Percentiles rank a stretch among this genome's conserved stretches.
These are phyloP conservation scores for Frieseomelitta varia DNA, from an alignment of 1,140 invertebrate genomes.

Conservation along the genomic window DNA sequence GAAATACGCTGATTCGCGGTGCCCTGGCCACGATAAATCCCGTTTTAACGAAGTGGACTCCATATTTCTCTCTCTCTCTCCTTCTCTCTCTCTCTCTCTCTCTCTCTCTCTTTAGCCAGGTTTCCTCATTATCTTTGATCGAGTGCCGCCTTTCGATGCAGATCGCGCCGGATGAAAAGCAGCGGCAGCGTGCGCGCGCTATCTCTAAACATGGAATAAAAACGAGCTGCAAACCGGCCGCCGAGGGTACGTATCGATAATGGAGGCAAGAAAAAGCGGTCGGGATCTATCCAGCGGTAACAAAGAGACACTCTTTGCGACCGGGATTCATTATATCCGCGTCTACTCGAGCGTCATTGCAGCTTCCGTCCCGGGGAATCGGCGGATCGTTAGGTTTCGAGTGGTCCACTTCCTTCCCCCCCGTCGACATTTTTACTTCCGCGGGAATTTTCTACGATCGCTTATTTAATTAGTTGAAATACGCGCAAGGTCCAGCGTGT, in stretches of 20 bases:
- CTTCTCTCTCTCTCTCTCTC: conserved; percentile 5
- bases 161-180: conserved; percentile 43
- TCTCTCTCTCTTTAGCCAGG: background rate
- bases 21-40: conserved; percentile 32
- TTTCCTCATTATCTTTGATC: conserved; percentile 51
- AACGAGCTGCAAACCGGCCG: conserved; percentile 30
- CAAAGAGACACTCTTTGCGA: conserved; percentile 39
- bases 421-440: background rate
- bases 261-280: conserved; percentile 27
- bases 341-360: conserved; percentile 26
- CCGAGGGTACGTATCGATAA: conserved; percentile 38
- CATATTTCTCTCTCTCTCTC: conserved; percentile 3
- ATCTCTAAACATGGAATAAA: conserved; percentile 45
- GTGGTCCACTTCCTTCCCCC: conserved; percentile 17
- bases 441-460: background rate
- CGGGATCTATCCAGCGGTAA: conserved; percentile 18
- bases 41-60: conserved; percentile 41
- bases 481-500: too few species aligned
- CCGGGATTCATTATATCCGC: conserved; percentile 33
- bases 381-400: conserved; percentile 38
- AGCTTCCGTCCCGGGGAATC: conserved; percentile 1
- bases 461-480: background rate
- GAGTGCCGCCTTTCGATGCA: conserved; percentile 45
- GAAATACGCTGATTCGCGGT: conserved; percentile 26
- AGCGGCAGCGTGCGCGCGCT: background rate